Conservation (phyloP, 2,888 invertebrate species). For the Coelinius sp. region DNA sequence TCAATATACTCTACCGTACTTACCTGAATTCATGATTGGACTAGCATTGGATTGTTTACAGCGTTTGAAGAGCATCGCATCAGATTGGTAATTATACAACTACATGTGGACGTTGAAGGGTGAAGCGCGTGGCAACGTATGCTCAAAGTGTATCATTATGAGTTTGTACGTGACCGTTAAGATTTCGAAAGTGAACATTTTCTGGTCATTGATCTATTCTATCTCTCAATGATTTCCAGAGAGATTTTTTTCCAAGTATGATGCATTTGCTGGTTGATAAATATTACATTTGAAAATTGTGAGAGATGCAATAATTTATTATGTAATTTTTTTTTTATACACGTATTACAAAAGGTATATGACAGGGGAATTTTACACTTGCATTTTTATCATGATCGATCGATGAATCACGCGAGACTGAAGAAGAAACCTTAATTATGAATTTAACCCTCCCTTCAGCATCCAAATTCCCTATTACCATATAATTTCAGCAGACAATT, state of each 20-base stretch:
- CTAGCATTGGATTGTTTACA: not conserved
- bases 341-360: slow-evolving; percentile 6
- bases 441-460: slow-evolving; percentile 18
- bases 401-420: slow-evolving; percentile 21
- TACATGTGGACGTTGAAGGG: slow-evolving; percentile 25
- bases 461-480: slow-evolving; percentile 25
- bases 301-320: not conserved
- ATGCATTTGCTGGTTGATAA: not conserved
- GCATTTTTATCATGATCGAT: slow-evolving; percentile 20
- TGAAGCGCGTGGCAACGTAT: slow-evolving; percentile 32
- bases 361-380: not conserved
- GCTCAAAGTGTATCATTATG: slow-evolving; percentile 37
- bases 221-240: not conserved
- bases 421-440: slow-evolving; percentile 22
- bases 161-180: slow-evolving; percentile 24
- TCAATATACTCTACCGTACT: slow-evolving; percentile 13
- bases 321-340: not conserved
- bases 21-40: slow-evolving; percentile 5
- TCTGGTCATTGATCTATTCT: slow-evolving; percentile 27
- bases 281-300: not conserved
- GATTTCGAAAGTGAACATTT: slow-evolving; percentile 23
- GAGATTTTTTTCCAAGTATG: not conserved
- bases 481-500: slow-evolving; percentile 24
- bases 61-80: slow-evolving; percentile 31
- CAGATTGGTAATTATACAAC: slow-evolving; percentile 43